These are phyloP conservation scores for Dipodomys merriami DNA, from an alignment of 2,113 vertebrate species.

Conservation along the genomic window DNA sequence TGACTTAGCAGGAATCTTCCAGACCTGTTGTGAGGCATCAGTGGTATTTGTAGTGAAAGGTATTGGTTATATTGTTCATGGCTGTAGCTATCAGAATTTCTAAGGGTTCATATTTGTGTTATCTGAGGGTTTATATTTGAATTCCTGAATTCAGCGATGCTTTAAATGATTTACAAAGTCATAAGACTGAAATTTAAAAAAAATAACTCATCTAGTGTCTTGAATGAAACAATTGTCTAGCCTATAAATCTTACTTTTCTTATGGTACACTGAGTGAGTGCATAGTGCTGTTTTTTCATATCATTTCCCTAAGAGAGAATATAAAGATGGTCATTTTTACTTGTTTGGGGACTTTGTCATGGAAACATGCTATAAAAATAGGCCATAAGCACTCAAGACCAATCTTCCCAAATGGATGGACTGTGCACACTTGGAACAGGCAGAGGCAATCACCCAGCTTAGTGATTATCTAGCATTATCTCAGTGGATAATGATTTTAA, in stretches of 20 bases:
- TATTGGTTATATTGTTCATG: neutral
- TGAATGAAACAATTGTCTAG: constrained; percentile 15
- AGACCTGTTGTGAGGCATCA: neutral
- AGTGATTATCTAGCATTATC: constrained; percentile 79
- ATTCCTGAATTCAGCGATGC: constrained; percentile 12
- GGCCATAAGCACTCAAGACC: neutral
- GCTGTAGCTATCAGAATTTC: neutral
- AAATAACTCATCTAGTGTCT: neutral
- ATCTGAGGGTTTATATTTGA: neutral
- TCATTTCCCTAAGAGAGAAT: constrained; percentile 58
- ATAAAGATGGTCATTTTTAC: constrained; percentile 51
- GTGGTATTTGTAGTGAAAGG: neutral
- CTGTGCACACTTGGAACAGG: constrained; percentile 16
- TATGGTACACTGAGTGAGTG: neutral
- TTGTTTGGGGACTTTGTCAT: constrained; percentile 14
- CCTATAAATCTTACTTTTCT: constrained; percentile 40
- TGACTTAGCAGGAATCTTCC: neutral
- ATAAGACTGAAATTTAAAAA: neutral
- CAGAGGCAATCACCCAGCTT: constrained; percentile 66
- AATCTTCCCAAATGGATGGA: constrained; percentile 59
- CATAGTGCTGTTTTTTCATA: constrained; percentile 11
- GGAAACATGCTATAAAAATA: constrained; percentile 56
- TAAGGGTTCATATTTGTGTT: neutral
- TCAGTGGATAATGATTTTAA: constrained; percentile 75
- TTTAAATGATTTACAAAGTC: neutral